Evolutionary conservation across 2,888 invertebrate species (phyloP).

Genomic region (Petrophora chlorosata): DNA sequence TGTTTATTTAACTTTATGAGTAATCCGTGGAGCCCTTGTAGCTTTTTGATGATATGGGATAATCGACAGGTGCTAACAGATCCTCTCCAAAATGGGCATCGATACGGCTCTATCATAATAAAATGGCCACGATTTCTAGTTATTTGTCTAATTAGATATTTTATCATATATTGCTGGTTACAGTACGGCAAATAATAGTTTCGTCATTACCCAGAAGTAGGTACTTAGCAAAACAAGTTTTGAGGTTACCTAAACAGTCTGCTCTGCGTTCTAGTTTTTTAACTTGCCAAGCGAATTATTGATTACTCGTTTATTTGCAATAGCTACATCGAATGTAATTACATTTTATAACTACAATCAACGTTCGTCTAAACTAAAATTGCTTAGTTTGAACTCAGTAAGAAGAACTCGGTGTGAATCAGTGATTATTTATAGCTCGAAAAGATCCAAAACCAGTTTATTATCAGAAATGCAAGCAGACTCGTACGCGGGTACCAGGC

Average conservation of each 20-base stretch:
- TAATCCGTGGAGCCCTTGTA: slow-evolving; percentile 1
- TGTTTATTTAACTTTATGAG: slow-evolving; percentile 6
- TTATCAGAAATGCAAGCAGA: slow-evolving; percentile 43
- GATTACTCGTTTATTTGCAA: slow-evolving; percentile 40
- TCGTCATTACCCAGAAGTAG: slow-evolving; percentile 28
- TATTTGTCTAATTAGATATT: slow-evolving; percentile 23
- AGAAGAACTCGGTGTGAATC: slow-evolving; percentile 31
- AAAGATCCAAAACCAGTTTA: slow-evolving; percentile 39
- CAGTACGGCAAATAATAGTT: slow-evolving; percentile 30
- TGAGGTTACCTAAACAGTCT: slow-evolving; percentile 58
- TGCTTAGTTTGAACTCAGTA: slow-evolving; percentile 20
- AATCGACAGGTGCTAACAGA: slow-evolving; percentile 23
- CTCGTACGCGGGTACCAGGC: slow-evolving; percentile 51
- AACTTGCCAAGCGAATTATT: slow-evolving; percentile 45
- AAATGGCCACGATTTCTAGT: slow-evolving; percentile 13
- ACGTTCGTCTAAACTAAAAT: slow-evolving; percentile 20
- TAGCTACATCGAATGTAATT: slow-evolving; percentile 21
- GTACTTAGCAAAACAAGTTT: slow-evolving; percentile 58
- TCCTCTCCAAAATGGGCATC: slow-evolving; percentile 5
- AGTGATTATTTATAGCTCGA: slow-evolving; percentile 36
- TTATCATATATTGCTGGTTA: slow-evolving; percentile 19
- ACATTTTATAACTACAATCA: slow-evolving; percentile 19
- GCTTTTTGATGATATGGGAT: slow-evolving; percentile 3
- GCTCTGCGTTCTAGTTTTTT: slow-evolving; percentile 51
- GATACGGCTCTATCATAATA: slow-evolving; percentile 10